phyloP scores from a whole-genome alignment of 1,140 invertebrate genomes.

The Oncopodura yosiiana region DNA sequence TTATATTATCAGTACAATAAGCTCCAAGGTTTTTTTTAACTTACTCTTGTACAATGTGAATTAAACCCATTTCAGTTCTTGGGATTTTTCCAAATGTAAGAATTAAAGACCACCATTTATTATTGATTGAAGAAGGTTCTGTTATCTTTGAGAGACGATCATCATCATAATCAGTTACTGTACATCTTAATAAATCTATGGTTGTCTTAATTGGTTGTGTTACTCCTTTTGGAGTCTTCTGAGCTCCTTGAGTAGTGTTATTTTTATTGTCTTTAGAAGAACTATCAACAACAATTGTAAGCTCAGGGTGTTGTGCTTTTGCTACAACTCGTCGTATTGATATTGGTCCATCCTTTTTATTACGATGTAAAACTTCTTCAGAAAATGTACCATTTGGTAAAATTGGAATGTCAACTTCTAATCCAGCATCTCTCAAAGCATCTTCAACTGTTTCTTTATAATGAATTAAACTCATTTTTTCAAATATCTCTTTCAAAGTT shows the following conservation, averaged over 20 bases:
- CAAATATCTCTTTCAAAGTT: conserved; percentile 10
- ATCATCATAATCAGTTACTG: neutral
- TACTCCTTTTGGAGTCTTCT: neutral
- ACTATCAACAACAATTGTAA: neutral
- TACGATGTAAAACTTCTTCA: no score
- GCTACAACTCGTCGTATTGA: no score
- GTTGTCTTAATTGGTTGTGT: no score
- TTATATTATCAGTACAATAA: neutral
- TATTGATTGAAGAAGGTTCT: no score
- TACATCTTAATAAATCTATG: no score
- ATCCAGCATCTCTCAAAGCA: neutral
- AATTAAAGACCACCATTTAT: conserved; percentile 25
- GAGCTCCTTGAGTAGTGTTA: neutral
- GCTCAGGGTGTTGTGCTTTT: neutral
- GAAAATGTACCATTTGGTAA: no score
- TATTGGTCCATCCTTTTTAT: no score
- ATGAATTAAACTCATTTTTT: conserved; percentile 15
- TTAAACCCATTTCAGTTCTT: conserved; percentile 31
- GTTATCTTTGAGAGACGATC: neutral
- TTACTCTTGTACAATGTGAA: conserved; percentile 34
- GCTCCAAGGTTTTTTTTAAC: neutral
- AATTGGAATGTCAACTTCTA: neutral
- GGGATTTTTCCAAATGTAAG: conserved; percentile 28
- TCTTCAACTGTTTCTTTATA: conserved; percentile 2
- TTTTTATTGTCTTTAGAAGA: neutral